Percentiles rank a stretch among this genome's conserved stretches.
These are phyloP conservation scores for Sterna hirundo DNA, from an alignment of 2,113 vertebrate species.

Conservation along the genomic window DNA sequence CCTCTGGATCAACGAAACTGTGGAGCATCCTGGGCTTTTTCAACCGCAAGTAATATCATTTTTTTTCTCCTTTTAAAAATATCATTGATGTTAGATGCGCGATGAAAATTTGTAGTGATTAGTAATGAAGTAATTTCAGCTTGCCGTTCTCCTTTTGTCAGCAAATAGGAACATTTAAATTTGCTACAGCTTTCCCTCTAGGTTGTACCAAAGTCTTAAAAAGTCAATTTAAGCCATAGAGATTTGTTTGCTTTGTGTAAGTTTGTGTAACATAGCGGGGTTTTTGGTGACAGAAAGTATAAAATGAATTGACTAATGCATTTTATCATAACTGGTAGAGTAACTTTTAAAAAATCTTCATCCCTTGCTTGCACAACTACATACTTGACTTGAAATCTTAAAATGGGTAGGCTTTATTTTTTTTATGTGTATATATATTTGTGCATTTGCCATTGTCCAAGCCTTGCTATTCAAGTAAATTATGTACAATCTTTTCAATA, in stretches of 20 bases:
- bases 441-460: not conserved
- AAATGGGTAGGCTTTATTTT: not conserved
- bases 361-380: not conserved
- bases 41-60: slow-evolving; percentile 77
- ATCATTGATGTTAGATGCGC: not conserved
- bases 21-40: slow-evolving; percentile 83
- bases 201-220: not conserved
- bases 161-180: not conserved
- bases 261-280: not conserved
- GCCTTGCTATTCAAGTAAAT: not conserved
- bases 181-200: not conserved
- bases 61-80: not conserved
- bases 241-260: not conserved
- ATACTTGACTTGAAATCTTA: not conserved
- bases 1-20: slow-evolving; percentile 79
- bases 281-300: not conserved
- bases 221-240: not conserved
- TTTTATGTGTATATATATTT: not conserved
- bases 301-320: not conserved
- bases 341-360: not conserved
- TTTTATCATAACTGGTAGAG: accelerated
- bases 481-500: not conserved
- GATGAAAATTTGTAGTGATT: not conserved
- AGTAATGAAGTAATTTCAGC: not conserved
- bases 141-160: not conserved